These are phyloP conservation scores for Pachycephala philippinensis DNA, from an alignment of 2,113 vertebrate genomes.

Conservation along the genomic window DNA sequence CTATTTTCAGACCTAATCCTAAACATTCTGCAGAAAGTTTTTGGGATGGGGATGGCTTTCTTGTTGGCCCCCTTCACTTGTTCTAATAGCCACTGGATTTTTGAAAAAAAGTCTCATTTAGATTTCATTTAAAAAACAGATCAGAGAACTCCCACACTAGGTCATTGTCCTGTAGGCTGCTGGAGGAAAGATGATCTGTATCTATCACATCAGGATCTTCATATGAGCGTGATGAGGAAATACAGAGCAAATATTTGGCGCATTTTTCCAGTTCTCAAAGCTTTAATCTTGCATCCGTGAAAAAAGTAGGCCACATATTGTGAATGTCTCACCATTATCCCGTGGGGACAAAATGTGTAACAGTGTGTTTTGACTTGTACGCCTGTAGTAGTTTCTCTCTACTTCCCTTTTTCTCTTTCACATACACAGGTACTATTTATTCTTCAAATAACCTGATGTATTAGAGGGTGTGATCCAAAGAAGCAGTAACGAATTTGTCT, in stretches of 20 bases:
- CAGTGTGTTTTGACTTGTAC: slow-evolving; percentile 14
- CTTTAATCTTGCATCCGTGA: neutral
- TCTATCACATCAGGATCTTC: neutral
- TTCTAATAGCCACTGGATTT: neutral
- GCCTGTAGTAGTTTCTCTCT: slow-evolving; percentile 8
- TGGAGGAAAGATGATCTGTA: neutral
- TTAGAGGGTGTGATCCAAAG: slow-evolving; percentile 30
- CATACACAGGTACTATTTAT: slow-evolving; percentile 1
- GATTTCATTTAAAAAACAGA: neutral
- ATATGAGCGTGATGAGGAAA: neutral
- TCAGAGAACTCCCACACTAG: neutral
- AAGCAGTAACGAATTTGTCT: slow-evolving; percentile 39
- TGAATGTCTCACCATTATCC: neutral
- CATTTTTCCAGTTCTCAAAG: neutral
- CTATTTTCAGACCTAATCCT: neutral
- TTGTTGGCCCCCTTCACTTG: neutral
- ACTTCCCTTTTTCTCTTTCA: neutral
- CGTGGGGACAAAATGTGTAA: neutral
- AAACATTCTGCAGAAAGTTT: neutral
- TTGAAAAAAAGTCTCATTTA: neutral
- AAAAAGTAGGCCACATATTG: slow-evolving; percentile 1
- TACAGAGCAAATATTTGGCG: neutral
- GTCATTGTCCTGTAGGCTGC: neutral
- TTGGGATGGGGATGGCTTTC: neutral
- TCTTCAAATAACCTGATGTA: slow-evolving; percentile 53